Conservation (phyloP, 2,797 vertebrate genomes). For the Todus mexicanus region DNA sequence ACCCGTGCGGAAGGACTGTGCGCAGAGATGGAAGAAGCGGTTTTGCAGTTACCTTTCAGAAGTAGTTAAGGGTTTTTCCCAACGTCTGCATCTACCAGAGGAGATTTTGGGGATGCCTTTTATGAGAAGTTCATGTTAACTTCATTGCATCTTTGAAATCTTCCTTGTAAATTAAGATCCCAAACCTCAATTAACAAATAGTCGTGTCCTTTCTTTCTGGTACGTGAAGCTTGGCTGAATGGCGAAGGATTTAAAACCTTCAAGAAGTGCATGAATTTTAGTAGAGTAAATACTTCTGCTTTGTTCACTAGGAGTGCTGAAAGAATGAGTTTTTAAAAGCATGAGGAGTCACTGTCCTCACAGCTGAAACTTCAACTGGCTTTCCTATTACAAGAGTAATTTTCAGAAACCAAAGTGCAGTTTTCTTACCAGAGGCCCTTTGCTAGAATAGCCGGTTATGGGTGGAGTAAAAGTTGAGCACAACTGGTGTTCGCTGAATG, state of each 20-base stretch:
- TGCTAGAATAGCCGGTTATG: not conserved
- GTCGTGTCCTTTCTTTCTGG: not conserved
- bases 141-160: not conserved
- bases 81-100: not conserved
- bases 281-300: not conserved
- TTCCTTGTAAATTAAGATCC: not conserved
- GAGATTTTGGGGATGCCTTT: not conserved
- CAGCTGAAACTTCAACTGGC: not conserved
- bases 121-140: not conserved
- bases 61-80: not conserved
- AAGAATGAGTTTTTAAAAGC: not conserved
- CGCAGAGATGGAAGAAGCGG: not conserved
- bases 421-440: not conserved
- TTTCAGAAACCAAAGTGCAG: not conserved
- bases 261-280: not conserved
- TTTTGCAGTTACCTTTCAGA: not conserved
- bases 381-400: not conserved
- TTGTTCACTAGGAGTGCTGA: not conserved
- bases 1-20: not conserved
- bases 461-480: not conserved
- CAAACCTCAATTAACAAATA: not conserved
- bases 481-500: not conserved
- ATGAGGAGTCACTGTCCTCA: not conserved
- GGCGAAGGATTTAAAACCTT: not conserved
- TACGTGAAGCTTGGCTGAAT: not conserved